Conservation (phyloP, 37 sponge, comb jelly and placozoan species). For the Petrosia ficiformis region DNA sequence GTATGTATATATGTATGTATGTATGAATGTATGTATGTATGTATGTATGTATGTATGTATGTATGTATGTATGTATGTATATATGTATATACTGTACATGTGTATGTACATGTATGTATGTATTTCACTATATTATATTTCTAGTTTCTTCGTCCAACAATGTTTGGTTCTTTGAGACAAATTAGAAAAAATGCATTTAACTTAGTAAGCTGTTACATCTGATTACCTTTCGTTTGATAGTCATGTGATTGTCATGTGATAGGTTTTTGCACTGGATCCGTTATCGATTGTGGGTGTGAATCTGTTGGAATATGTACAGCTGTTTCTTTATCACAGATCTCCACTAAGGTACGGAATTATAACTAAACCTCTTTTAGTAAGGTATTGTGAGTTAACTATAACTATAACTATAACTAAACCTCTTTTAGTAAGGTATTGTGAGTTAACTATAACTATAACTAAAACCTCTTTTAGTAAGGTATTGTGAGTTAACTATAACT, state of each 20-base stretch:
- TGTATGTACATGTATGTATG: neutral
- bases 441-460: too few relatives aligned
- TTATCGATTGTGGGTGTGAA: conserved; percentile 8
- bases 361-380: too few relatives aligned
- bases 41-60: neutral
- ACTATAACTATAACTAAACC: too few relatives aligned
- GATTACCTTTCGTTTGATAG: neutral
- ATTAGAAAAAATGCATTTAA: conserved; percentile 84
- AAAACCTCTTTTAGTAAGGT: too few relatives aligned
- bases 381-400: too few relatives aligned
- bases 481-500: too few relatives aligned
- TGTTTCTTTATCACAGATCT: conserved; percentile 50
- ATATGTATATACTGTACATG: too few relatives aligned
- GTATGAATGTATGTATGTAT: conserved; percentile 20
- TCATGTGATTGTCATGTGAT: neutral
- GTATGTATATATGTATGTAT: neutral
- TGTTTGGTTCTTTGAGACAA: conserved; percentile 88
- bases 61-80: neutral
- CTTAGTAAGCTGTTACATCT: conserved; percentile 40
- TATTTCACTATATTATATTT: neutral
- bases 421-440: too few relatives aligned
- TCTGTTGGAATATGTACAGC: conserved; percentile 47
- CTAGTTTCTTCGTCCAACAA: conserved; percentile 67
- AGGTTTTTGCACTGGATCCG: conserved; percentile 72
- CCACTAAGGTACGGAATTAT: conserved; percentile 51